Evolutionary conservation across 2,888 invertebrate species (phyloP).

Genomic region (Hyalella azteca): DNA sequence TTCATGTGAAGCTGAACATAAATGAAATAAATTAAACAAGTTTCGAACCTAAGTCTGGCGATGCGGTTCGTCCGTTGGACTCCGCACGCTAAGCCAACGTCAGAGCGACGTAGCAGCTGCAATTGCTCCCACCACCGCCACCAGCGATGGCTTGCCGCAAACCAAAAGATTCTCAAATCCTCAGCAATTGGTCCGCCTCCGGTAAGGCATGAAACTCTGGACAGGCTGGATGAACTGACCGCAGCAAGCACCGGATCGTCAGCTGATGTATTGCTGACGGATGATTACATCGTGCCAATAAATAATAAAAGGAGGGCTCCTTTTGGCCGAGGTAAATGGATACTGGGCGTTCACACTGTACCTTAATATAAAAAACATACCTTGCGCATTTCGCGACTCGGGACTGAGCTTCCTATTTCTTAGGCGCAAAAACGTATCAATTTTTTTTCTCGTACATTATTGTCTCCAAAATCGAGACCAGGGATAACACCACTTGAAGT

Average conservation of each 20-base stretch:
- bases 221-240: background rate
- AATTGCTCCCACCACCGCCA: conserved; percentile 43
- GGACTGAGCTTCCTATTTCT: too few species aligned
- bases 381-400: too few species aligned
- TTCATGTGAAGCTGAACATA: too few species aligned
- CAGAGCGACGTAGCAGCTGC: conserved; percentile 26
- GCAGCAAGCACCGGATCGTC: background rate
- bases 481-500: too few species aligned
- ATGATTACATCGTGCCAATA: conserved; percentile 2
- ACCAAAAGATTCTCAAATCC: conserved; percentile 1
- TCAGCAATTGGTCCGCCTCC: conserved; percentile 25
- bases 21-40: too few species aligned
- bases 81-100: background rate
- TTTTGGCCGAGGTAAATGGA: background rate
- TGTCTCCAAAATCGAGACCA: too few species aligned
- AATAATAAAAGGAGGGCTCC: background rate
- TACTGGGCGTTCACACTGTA: too few species aligned
- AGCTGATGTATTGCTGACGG: background rate
- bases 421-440: too few species aligned
- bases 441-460: too few species aligned
- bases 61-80: conserved; percentile 26
- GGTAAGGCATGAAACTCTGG: background rate
- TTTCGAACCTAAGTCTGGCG: too few species aligned
- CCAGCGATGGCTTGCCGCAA: conserved; percentile 40
- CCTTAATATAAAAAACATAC: too few species aligned